These are phyloP conservation scores for Griposia aprilina DNA, from an alignment of 2,888 invertebrate species.

Conservation along the genomic window DNA sequence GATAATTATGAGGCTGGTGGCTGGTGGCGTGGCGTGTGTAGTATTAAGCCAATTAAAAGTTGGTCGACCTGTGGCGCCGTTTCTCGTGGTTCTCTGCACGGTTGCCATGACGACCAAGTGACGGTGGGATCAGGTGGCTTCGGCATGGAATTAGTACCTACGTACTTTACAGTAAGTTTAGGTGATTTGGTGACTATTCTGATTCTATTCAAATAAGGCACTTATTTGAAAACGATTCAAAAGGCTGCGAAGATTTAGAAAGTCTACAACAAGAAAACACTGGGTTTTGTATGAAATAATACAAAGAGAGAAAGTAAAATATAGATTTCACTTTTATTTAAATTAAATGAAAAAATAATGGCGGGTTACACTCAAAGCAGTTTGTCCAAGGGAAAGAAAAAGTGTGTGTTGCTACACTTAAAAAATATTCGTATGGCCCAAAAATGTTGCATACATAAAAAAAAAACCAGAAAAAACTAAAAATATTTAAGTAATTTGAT, in stretches of 20 bases:
- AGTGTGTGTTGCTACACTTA: too few species aligned
- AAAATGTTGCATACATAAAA: too few species aligned
- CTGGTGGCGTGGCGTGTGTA: not conserved
- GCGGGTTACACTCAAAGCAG: too few species aligned
- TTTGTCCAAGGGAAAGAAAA: too few species aligned
- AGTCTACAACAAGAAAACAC: not conserved
- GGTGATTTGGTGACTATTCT: not conserved
- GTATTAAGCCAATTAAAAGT: slow-evolving; percentile 60
- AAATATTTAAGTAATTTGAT: too few species aligned
- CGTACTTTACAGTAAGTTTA: not conserved
- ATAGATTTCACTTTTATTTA: too few species aligned
- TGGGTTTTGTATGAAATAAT: too few species aligned
- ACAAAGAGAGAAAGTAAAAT: too few species aligned
- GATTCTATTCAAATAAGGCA: not conserved
- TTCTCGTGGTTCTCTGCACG: slow-evolving; percentile 4
- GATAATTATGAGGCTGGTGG: not conserved
- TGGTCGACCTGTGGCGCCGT: not conserved
- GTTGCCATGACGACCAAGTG: not conserved
- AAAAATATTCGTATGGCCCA: too few species aligned
- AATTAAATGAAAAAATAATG: too few species aligned
- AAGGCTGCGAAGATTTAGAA: not conserved
- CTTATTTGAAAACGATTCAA: not conserved
- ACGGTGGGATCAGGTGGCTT: not conserved
- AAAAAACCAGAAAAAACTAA: too few species aligned
- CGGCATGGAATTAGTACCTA: not conserved